phyloP scores from a whole-genome alignment of 1,140 invertebrate species.

The Pseudomyrmex pallidus region DNA sequence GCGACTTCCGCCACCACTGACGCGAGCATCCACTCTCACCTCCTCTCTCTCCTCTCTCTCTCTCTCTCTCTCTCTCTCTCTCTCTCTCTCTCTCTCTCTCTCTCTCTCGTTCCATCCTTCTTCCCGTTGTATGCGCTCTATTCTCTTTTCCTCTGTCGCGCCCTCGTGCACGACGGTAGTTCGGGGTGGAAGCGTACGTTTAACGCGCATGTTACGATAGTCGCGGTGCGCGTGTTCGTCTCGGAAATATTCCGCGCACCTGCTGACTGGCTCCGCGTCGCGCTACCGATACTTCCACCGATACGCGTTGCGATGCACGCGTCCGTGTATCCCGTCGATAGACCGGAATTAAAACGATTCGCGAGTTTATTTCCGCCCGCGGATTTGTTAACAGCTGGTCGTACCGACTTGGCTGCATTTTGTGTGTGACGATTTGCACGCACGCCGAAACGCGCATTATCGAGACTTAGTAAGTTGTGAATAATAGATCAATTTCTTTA shows the following conservation, averaged over 20 bases:
- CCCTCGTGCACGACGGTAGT: constrained; percentile 38
- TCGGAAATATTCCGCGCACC: constrained; percentile 58
- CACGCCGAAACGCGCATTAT: background rate
- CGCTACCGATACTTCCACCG: constrained; percentile 49
- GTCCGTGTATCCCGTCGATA: background rate
- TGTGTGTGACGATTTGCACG: background rate
- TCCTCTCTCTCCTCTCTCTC: constrained; percentile 4
- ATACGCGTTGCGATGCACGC: background rate
- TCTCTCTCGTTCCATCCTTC: constrained; percentile 24
- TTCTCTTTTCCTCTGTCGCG: constrained; percentile 26
- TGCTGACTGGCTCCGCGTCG: constrained; percentile 47
- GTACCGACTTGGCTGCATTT: background rate
- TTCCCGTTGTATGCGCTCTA: background rate
- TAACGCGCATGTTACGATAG: constrained; percentile 80
- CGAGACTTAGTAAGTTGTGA: background rate
- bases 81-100: constrained; percentile 11
- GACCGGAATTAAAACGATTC: constrained; percentile 37
- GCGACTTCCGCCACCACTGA: constrained; percentile 60
- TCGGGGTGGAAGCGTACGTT: constrained; percentile 71
- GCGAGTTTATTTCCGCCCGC: constrained; percentile 2
- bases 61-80: constrained; percentile 21
- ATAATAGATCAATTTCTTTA: no score
- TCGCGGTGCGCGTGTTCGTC: constrained; percentile 68
- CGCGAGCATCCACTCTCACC: constrained; percentile 23
- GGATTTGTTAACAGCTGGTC: background rate